These are phyloP conservation scores for Remorina albescens DNA, from an alignment of 2,797 vertebrate species.

Conservation along the genomic window DNA sequence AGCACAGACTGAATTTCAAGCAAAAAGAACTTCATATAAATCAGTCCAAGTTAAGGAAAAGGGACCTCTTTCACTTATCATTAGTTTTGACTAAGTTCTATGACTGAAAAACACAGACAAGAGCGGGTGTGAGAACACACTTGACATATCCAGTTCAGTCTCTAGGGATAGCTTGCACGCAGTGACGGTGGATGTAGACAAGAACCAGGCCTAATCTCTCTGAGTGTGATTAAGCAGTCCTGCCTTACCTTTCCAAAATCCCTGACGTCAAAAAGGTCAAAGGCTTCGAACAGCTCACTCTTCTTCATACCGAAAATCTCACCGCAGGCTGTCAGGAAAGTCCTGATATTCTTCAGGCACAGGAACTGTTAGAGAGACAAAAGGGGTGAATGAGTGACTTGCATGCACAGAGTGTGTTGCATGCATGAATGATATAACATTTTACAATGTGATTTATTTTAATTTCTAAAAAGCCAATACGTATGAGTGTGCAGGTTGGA, in stretches of 20 bases:
- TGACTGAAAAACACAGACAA: slow-evolving; percentile 6
- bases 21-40: slow-evolving; percentile 4
- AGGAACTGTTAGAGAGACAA: slow-evolving; percentile 88
- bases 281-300: slow-evolving; percentile 96
- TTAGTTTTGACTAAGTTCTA: slow-evolving; percentile 23
- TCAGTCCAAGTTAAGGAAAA: slow-evolving; percentile 1
- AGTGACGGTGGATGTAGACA: slow-evolving; percentile 2
- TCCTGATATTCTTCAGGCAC: slow-evolving; percentile 99
- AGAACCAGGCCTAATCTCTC: background rate
- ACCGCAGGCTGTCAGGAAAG: slow-evolving; percentile 91
- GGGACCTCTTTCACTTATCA: slow-evolving; percentile 13
- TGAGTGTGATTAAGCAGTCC: background rate
- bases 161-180: slow-evolving; percentile 31
- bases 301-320: slow-evolving; percentile 96
- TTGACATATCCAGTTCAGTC: slow-evolving; percentile 10
- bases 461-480: background rate
- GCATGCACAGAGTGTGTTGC: background rate
- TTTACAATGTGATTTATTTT: slow-evolving; percentile 13
- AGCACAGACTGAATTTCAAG: slow-evolving; percentile 1
- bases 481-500: background rate
- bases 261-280: slow-evolving; percentile 97
- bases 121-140: slow-evolving; percentile 17
- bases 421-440: background rate
- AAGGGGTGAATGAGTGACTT: slow-evolving; percentile 19
- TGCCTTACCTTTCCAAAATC: slow-evolving; percentile 96